These are phyloP conservation scores for Chrysolina haemoptera DNA, from an alignment of 2,888 invertebrate genomes.

Conservation along the genomic window DNA sequence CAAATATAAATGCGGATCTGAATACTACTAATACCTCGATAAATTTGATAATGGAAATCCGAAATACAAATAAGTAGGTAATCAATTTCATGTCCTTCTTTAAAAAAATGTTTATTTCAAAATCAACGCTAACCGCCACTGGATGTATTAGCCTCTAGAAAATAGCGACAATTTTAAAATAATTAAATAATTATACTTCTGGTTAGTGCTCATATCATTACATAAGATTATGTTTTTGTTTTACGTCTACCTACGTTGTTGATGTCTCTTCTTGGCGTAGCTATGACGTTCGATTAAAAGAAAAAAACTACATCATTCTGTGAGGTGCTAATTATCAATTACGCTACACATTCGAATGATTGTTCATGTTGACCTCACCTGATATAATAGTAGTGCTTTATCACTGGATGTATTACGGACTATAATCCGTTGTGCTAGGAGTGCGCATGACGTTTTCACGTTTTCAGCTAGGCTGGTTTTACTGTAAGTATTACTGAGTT, in stretches of 20 bases:
- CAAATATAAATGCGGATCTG: too few relatives aligned
- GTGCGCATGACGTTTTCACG: too few relatives aligned
- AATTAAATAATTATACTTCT: conserved; percentile 21
- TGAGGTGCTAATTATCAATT: background rate
- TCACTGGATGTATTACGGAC: too few relatives aligned
- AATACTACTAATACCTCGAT: too few relatives aligned
- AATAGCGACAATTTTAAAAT: conserved; percentile 5
- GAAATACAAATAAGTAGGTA: too few relatives aligned
- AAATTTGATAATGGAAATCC: too few relatives aligned
- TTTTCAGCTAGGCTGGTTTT: too few relatives aligned
- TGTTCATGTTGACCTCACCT: background rate
- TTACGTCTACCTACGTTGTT: conserved; percentile 3
- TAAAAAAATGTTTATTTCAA: too few relatives aligned
- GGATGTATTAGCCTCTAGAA: conserved; percentile 3
- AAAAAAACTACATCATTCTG: background rate
- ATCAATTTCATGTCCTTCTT: background rate
- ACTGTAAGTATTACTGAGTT: too few relatives aligned
- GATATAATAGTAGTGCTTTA: background rate
- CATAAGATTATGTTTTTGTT: conserved; percentile 13
- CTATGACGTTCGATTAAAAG: background rate
- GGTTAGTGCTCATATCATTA: background rate
- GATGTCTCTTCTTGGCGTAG: background rate
- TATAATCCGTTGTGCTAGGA: too few relatives aligned
- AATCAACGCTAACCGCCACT: background rate
- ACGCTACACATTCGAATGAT: background rate